phyloP scores from a whole-genome alignment of 1,140 invertebrate species.

The Diorhabda sublineata region DNA sequence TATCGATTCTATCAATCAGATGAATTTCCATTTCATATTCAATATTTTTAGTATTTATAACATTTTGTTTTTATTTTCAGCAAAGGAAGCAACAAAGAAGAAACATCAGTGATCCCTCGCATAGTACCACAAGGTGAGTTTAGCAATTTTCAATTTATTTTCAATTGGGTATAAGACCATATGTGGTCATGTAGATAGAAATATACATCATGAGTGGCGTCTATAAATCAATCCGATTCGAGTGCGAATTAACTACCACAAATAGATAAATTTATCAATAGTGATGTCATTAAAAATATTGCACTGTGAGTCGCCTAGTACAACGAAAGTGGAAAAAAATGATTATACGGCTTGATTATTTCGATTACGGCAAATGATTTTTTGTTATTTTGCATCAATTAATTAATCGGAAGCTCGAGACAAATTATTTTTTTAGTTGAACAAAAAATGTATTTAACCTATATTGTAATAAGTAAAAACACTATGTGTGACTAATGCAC shows the following conservation, averaged over 20 bases:
- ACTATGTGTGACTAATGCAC: too few species aligned
- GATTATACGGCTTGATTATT: too few species aligned
- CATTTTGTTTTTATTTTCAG: slow-evolving; percentile 11
- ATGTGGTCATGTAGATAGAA: neutral
- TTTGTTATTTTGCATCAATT: too few species aligned
- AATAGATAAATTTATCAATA: neutral
- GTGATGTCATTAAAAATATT: neutral
- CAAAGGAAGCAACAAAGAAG: slow-evolving; percentile 34
- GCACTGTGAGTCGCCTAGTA: too few species aligned
- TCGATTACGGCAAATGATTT: too few species aligned
- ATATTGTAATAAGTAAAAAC: too few species aligned
- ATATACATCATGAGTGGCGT: slow-evolving; percentile 2
- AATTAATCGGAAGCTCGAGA: too few species aligned
- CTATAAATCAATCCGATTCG: slow-evolving; percentile 7
- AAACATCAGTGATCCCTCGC: slow-evolving; percentile 45
- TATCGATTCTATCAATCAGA: too few species aligned
- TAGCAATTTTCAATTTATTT: slow-evolving; percentile 9
- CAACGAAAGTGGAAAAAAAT: too few species aligned
- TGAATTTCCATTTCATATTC: neutral
- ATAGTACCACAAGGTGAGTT: slow-evolving; percentile 41
- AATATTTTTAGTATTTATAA: neutral
- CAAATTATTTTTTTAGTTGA: too few species aligned
- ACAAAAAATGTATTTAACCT: too few species aligned
- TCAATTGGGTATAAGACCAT: slow-evolving; percentile 4
- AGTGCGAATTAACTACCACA: neutral